Evolutionary conservation across 2,113 vertebrate species (phyloP).

Genomic region (Toxotes chatareus): DNA sequence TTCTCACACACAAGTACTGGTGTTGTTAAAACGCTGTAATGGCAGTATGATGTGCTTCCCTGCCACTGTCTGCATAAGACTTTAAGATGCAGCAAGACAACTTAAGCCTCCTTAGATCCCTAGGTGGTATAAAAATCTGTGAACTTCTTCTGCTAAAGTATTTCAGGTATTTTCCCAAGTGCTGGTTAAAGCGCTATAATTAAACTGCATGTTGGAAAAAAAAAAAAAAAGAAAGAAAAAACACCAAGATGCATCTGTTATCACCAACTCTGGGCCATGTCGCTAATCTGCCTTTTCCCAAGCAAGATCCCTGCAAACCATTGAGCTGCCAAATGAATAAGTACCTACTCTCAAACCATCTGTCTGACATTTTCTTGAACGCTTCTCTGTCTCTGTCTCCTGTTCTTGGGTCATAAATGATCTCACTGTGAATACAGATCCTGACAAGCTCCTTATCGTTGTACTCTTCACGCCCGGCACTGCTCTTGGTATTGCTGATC

Average conservation of each 20-base stretch:
- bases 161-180: constrained; percentile 38
- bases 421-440: constrained; percentile 57
- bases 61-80: constrained; percentile 29
- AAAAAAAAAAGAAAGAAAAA: neutral
- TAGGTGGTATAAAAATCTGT: constrained; percentile 12
- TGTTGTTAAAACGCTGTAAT: neutral
- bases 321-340: constrained; percentile 66
- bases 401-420: constrained; percentile 54
- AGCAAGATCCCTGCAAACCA: constrained; percentile 55
- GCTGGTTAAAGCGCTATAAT: constrained; percentile 46
- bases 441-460: constrained; percentile 42
- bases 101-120: constrained; percentile 33
- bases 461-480: constrained; percentile 9
- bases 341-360: constrained; percentile 71
- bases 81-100: constrained; percentile 33
- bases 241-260: constrained; percentile 61
- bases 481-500: constrained; percentile 54
- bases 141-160: constrained; percentile 27
- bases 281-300: constrained; percentile 64
- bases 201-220: constrained; percentile 36
- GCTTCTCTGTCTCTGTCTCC: constrained; percentile 36
- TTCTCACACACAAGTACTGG: neutral
- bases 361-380: constrained; percentile 72
- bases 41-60: constrained; percentile 6
- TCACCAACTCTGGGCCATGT: constrained; percentile 66